phyloP scores from a whole-genome alignment of 2,797 vertebrate species.

The Crocodylus rhombifer region DNA sequence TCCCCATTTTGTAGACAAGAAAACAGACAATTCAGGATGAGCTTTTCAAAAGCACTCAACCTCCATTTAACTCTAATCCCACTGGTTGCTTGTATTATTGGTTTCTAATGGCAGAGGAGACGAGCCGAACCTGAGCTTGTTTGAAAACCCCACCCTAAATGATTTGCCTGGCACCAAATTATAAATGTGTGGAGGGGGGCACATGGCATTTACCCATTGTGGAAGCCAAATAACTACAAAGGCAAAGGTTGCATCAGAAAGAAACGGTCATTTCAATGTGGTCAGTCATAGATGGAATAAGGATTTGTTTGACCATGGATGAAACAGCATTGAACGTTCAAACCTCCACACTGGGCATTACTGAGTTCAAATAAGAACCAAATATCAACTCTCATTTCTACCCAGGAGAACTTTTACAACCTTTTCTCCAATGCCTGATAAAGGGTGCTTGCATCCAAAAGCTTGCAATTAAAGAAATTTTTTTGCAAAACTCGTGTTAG shows the following conservation, averaged over 20 bases:
- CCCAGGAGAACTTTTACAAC: no score
- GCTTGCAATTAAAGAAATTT: no score
- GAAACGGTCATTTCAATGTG: neutral
- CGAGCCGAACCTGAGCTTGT: neutral
- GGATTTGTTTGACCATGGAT: neutral
- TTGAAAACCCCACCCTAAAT: conserved; percentile 26
- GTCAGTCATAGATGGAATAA: neutral
- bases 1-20: neutral
- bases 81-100: neutral
- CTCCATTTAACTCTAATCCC: conserved; percentile 34
- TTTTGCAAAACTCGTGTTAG: no score
- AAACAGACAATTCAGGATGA: neutral
- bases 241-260: neutral
- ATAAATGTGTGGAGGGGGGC: neutral
- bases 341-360: neutral
- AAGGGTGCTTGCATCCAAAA: no score
- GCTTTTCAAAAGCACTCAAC: neutral
- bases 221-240: neutral
- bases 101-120: conserved; percentile 21
- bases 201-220: accelerated
- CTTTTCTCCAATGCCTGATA: no score
- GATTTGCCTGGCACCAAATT: conserved; percentile 3
- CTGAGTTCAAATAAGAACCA: neutral
- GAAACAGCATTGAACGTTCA: neutral
- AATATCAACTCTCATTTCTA: no score